Evolutionary conservation across 2,113 vertebrate species (phyloP).

Genomic region (Clarias magur): DNA sequence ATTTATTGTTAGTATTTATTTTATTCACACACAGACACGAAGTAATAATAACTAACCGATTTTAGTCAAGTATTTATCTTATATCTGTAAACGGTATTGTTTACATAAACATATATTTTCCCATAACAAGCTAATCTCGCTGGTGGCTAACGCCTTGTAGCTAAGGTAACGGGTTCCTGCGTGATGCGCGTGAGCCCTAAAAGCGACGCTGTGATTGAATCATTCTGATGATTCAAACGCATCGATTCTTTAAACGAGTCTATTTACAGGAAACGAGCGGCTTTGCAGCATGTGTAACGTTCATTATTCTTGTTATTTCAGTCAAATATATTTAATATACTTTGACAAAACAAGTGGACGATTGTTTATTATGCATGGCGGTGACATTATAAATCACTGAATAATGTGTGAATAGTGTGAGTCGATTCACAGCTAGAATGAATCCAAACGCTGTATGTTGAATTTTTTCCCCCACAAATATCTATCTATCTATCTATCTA

Average conservation of each 20-base stretch:
- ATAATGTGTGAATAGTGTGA: neutral
- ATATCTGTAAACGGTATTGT: neutral
- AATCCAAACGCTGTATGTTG: neutral
- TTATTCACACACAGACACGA: neutral
- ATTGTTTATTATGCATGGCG: neutral
- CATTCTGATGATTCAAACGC: neutral
- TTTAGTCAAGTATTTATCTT: neutral
- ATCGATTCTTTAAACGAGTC: neutral
- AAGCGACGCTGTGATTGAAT: neutral
- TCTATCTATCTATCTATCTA: neutral
- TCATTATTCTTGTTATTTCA: neutral
- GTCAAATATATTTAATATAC: neutral
- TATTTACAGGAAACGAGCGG: neutral
- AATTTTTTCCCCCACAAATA: no score
- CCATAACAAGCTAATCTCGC: neutral
- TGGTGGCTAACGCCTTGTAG: neutral
- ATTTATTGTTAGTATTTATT: neutral
- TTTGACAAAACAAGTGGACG: neutral
- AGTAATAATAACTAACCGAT: no score
- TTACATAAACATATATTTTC: neutral
- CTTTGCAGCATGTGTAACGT: neutral
- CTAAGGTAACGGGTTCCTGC: conserved; percentile 16
- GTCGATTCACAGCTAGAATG: neutral
- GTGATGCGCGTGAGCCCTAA: conserved; percentile 3
- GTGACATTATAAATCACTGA: neutral